Percentiles rank a stretch among this genome's conserved stretches.
phyloP scores from a whole-genome alignment of 1,140 invertebrate species.

The Ceratoteleas bidentatus region DNA sequence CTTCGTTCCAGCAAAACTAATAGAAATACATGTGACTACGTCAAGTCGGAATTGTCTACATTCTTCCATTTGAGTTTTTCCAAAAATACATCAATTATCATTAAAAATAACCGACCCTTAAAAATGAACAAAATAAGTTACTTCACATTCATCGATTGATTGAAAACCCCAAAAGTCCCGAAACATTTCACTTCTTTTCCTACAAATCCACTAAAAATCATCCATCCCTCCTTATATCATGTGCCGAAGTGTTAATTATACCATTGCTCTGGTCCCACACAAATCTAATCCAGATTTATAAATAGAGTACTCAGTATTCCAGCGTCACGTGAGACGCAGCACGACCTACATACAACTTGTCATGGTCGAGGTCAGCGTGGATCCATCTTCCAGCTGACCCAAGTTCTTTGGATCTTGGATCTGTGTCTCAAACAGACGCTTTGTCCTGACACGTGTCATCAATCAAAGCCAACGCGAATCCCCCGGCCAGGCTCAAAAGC shows the following conservation, averaged over 20 bases:
- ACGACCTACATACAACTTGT: constrained; percentile 25
- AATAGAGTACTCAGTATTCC: constrained; percentile 30
- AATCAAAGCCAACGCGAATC: constrained; percentile 30
- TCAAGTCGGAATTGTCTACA: no score
- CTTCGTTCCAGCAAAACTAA: no score
- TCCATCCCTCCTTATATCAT: not conserved
- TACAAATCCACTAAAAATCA: no score
- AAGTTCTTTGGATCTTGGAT: constrained; percentile 28
- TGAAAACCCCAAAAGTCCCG: no score
- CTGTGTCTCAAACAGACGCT: not conserved
- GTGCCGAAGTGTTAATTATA: constrained; percentile 25
- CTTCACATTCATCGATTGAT: no score
- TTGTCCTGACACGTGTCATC: constrained; percentile 6
- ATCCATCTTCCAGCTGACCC: constrained; percentile 49
- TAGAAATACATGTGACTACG: no score
- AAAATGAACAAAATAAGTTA: no score
- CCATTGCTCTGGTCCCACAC: constrained; percentile 9
- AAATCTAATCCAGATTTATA: constrained; percentile 31
- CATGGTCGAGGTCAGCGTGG: constrained; percentile 58
- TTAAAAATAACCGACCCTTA: no score
- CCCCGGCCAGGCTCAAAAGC: constrained; percentile 9
- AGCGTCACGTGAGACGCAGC: constrained; percentile 23
- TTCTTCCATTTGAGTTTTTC: no score
- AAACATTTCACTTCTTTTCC: no score
- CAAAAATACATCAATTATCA: no score